Conservation (phyloP, 2,888 invertebrate species). For the Cataglyphis albicans region DNA sequence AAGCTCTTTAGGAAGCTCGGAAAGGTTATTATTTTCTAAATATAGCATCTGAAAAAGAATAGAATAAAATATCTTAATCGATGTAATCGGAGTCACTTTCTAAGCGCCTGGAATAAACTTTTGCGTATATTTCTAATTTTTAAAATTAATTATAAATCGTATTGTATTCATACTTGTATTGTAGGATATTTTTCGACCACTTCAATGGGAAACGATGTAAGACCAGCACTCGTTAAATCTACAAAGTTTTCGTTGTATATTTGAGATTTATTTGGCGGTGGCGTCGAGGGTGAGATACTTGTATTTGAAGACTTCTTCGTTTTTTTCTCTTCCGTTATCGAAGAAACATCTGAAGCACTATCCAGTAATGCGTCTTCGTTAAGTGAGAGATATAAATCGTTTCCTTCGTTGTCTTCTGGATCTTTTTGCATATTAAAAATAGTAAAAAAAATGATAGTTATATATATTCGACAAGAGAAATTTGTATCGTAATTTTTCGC, state of each 20-base stretch:
- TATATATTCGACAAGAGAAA: neutral
- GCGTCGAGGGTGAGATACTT: constrained; percentile 41
- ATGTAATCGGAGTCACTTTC: neutral
- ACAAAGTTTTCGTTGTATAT: constrained; percentile 73
- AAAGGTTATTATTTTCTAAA: constrained; percentile 88
- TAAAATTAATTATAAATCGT: neutral
- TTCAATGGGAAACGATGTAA: constrained; percentile 73
- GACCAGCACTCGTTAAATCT: constrained; percentile 70
- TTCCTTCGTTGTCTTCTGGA: constrained; percentile 50
- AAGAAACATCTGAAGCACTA: constrained; percentile 69
- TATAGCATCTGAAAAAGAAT: constrained; percentile 86
- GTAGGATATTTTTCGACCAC: constrained; percentile 67
- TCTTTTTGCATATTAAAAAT: constrained; percentile 28
- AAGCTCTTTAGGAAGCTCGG: constrained; percentile 87
- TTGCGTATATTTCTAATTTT: neutral
- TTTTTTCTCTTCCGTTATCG: constrained; percentile 60
- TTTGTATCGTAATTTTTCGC: neutral
- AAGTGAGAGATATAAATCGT: constrained; percentile 49
- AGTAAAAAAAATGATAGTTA: constrained; percentile 9
- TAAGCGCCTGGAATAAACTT: neutral
- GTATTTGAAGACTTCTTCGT: constrained; percentile 31
- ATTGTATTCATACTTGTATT: constrained; percentile 69
- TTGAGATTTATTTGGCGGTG: constrained; percentile 64
- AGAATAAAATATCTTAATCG: neutral
- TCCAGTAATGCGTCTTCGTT: constrained; percentile 70